Conservation (phyloP, 2,797 vertebrate species). For the Catamblyrhynchus diadema region DNA sequence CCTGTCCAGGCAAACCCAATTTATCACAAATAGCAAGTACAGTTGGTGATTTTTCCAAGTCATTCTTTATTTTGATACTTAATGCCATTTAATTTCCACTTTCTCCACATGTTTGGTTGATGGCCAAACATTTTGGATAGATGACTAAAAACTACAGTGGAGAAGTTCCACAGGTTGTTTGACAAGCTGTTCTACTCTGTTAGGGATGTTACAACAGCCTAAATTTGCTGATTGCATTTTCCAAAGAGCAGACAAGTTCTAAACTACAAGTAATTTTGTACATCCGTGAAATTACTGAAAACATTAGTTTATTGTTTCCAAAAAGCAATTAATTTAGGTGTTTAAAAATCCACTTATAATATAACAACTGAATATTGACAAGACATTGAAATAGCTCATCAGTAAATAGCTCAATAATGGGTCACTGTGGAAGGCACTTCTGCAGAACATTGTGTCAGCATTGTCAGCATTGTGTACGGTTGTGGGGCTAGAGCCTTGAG, state of each 20-base stretch:
- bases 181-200: neutral
- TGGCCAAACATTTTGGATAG: neutral
- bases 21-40: neutral
- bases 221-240: neutral
- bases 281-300: neutral
- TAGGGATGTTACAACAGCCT: neutral
- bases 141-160: neutral
- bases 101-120: neutral
- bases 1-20: neutral
- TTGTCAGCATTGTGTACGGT: neutral
- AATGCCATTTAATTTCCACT: neutral
- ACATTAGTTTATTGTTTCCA: neutral
- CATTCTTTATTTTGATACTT: neutral
- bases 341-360: neutral
- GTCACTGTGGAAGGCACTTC: neutral
- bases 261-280: neutral
- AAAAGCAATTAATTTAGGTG: neutral
- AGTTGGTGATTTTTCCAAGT: neutral
- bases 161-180: neutral
- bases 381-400: neutral
- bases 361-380: neutral
- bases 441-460: neutral
- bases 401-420: neutral
- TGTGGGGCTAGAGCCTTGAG: neutral
- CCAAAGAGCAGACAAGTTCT: neutral